phyloP scores from a whole-genome alignment of 2,113 vertebrate species.

The Phyllostomus discolor region DNA sequence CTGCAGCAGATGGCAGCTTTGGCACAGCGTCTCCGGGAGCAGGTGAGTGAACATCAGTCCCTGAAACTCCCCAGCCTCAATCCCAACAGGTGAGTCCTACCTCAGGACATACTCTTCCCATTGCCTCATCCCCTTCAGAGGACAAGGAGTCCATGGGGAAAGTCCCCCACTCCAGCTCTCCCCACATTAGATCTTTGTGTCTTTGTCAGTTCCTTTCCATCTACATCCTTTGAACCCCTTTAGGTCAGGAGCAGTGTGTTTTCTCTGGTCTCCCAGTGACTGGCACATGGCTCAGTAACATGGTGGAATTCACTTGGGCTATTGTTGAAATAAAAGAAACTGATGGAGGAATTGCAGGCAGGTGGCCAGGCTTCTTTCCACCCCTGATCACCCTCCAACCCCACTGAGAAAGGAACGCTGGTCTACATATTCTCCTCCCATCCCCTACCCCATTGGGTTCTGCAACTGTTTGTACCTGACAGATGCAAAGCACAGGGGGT shows the following conservation, averaged over 20 bases:
- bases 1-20: constrained; percentile 4
- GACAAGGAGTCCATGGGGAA: background rate
- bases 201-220: background rate
- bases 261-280: background rate
- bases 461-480: background rate
- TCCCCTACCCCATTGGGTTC: accelerated
- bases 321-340: background rate
- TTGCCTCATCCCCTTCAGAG: background rate
- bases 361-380: background rate
- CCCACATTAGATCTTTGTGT: background rate
- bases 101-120: background rate
- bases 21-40: background rate
- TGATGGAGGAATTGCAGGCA: background rate
- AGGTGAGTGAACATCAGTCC: background rate
- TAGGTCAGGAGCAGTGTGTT: background rate
- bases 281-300: background rate
- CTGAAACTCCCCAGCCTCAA: background rate
- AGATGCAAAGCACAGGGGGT: background rate
- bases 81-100: background rate
- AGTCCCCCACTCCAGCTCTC: background rate
- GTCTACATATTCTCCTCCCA: background rate
- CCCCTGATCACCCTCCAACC: background rate
- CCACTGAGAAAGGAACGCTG: background rate
- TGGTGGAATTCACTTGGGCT: background rate
- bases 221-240: background rate